Conservation (phyloP, 2,113 vertebrate genomes). For the Brachyhypopomus occidentalis region DNA sequence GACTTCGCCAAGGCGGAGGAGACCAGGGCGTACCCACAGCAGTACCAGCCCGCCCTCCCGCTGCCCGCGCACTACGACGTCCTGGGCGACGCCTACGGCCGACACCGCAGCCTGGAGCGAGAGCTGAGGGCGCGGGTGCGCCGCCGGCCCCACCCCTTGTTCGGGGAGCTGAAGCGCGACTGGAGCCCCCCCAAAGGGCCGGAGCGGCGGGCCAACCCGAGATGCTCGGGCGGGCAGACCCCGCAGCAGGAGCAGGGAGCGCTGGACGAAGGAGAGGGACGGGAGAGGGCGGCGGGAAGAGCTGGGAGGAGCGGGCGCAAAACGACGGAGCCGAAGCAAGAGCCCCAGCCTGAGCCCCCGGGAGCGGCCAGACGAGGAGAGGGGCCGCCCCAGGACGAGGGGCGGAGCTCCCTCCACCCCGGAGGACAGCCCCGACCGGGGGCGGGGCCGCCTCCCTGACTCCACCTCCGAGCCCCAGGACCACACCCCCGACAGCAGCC, state of each 20-base stretch:
- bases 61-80: constrained; percentile 86
- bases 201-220: constrained; percentile 81
- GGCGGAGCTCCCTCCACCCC: constrained; percentile 69
- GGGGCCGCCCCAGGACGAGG: constrained; percentile 78
- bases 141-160: constrained; percentile 83
- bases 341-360: constrained; percentile 77
- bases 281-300: constrained; percentile 76
- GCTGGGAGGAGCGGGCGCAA: constrained; percentile 84
- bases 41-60: constrained; percentile 78
- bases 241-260: constrained; percentile 89
- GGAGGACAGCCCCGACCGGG: constrained; percentile 86
- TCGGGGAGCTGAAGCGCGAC: constrained; percentile 83
- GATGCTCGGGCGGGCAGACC: constrained; percentile 77
- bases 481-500: constrained; percentile 75
- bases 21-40: constrained; percentile 79
- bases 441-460: constrained; percentile 82
- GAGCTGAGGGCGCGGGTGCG: constrained; percentile 88
- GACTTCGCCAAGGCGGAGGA: constrained; percentile 98
- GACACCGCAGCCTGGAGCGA: constrained; percentile 87
- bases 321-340: constrained; percentile 65
- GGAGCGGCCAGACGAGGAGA: constrained; percentile 79
- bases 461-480: constrained; percentile 80
- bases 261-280: constrained; percentile 81
- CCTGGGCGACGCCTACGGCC: constrained; percentile 82
- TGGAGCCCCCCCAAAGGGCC: constrained; percentile 86